phyloP scores from a whole-genome alignment of 1,140 invertebrate species.

The Panonychus citri region DNA sequence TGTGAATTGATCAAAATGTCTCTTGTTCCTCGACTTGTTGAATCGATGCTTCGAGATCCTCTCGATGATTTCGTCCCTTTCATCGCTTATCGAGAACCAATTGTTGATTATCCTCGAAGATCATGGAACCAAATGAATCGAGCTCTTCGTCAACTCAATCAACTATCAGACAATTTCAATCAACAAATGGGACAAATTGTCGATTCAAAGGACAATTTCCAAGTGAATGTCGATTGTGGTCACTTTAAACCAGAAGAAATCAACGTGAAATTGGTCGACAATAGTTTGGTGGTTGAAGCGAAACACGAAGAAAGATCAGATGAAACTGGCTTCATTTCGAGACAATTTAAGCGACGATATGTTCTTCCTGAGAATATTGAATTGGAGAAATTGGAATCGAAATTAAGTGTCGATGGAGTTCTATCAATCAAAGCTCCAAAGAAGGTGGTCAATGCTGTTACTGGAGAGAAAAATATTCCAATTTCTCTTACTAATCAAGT shows the following conservation, averaged over 20 bases:
- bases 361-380: constrained; percentile 34
- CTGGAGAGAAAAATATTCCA: too few relatives aligned
- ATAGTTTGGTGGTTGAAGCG: constrained; percentile 47
- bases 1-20: too few relatives aligned
- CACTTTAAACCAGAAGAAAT: constrained; percentile 64
- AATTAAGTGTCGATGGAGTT: constrained; percentile 45
- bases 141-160: too few relatives aligned
- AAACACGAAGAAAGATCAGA: constrained; percentile 60
- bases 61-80: too few relatives aligned
- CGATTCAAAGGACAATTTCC: constrained; percentile 7
- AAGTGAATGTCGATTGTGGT: constrained; percentile 49
- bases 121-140: too few relatives aligned
- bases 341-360: constrained; percentile 38
- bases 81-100: too few relatives aligned
- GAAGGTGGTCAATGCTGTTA: not conserved
- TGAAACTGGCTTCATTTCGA: constrained; percentile 36
- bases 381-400: constrained; percentile 35
- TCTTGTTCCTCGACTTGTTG: too few relatives aligned
- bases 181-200: too few relatives aligned
- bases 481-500: too few relatives aligned
- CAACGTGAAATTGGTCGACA: constrained; percentile 60
- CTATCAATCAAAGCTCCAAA: constrained; percentile 41
- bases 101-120: too few relatives aligned
- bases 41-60: too few relatives aligned
- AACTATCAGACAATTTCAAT: too few relatives aligned